These are phyloP conservation scores for Atlantisia rogersi DNA, from an alignment of 2,113 vertebrate species.

Conservation along the genomic window DNA sequence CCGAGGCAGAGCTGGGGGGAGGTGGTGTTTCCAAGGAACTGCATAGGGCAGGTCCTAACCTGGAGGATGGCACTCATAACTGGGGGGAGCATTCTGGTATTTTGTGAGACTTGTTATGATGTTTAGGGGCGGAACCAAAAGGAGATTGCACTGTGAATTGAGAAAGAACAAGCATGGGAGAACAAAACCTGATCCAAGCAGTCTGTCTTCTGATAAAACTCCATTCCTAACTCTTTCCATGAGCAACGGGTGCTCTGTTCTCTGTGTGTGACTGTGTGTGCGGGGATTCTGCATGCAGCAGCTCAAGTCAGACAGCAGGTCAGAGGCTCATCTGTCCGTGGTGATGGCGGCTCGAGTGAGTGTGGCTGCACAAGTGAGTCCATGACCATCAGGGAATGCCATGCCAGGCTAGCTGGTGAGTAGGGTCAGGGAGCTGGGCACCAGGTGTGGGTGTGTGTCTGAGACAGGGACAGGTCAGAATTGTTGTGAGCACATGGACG, in stretches of 20 bases:
- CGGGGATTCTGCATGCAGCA: neutral
- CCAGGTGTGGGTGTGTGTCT: neutral
- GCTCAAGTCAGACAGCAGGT: no score
- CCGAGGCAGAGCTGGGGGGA: neutral
- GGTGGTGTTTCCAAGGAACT: neutral
- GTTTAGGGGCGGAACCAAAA: neutral
- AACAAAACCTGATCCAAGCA: neutral
- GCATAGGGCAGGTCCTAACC: neutral
- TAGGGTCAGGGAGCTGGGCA: neutral
- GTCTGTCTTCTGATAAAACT: neutral
- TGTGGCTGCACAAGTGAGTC: neutral
- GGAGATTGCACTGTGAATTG: rapidly evolving
- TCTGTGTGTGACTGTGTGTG: neutral
- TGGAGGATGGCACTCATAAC: neutral
- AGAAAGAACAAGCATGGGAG: neutral
- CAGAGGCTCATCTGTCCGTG: rapidly evolving
- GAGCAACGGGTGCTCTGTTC: neutral
- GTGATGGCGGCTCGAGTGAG: neutral
- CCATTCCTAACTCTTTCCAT: neutral
- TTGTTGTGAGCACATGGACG: neutral
- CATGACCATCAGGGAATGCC: rapidly evolving
- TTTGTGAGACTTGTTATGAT: neutral
- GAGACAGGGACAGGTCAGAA: neutral
- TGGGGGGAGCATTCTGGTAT: neutral
- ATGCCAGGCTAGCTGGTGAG: rapidly evolving